phyloP scores from a whole-genome alignment of 2,113 vertebrate genomes.

The Proteles cristata region DNA sequence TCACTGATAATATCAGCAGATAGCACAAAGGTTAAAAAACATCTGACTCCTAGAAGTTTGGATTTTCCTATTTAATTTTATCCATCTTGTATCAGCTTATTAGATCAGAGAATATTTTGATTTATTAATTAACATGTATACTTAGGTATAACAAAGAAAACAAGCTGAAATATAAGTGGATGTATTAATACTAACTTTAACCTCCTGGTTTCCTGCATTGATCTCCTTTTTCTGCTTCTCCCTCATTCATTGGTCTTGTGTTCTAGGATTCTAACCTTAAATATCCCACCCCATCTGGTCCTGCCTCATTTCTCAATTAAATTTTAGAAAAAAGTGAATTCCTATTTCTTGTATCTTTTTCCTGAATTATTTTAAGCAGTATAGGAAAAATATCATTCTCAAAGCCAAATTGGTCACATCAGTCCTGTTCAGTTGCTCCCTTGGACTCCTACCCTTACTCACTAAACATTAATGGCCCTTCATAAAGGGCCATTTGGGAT shows the following conservation, averaged over 20 bases:
- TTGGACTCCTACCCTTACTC: not conserved
- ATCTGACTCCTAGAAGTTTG: not conserved
- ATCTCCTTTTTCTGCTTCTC: not conserved
- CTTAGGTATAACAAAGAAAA: not conserved
- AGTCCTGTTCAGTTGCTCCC: not conserved
- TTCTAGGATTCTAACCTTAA: not conserved
- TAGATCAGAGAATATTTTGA: not conserved
- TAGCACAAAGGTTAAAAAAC: not conserved
- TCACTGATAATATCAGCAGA: not conserved
- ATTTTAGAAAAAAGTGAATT: not conserved
- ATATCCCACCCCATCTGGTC: not conserved
- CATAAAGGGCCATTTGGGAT: not conserved
- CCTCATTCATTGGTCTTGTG: not conserved
- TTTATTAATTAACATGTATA: not conserved
- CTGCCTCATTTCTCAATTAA: not conserved
- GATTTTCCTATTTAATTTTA: not conserved
- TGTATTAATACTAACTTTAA: not conserved
- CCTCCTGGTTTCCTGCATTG: not conserved
- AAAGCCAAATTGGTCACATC: not conserved
- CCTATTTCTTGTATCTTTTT: not conserved
- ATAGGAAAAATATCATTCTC: not conserved
- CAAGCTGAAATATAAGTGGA: not conserved
- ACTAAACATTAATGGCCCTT: not conserved
- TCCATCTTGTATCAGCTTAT: not conserved
- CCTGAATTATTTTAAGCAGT: not conserved